Evolutionary conservation across 2,888 invertebrate species (phyloP).

Genomic region (Ametastegia equiseti): DNA sequence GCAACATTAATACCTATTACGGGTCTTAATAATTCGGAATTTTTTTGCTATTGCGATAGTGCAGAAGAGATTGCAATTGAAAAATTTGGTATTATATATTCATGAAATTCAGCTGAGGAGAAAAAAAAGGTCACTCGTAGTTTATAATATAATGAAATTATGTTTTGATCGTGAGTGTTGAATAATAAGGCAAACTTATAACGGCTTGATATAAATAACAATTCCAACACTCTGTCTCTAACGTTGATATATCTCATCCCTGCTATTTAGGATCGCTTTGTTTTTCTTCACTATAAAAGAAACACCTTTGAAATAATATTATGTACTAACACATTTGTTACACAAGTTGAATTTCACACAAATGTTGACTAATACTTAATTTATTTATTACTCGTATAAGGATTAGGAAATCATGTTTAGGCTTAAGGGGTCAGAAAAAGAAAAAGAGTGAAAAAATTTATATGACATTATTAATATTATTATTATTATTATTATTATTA

Average conservation of each 20-base stretch:
- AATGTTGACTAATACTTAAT: conserved; percentile 46
- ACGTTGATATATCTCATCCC: neutral
- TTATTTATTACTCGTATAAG: conserved; percentile 45
- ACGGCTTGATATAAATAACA: neutral
- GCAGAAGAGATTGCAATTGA: too few relatives aligned
- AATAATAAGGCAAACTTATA: neutral
- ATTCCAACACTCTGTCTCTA: neutral
- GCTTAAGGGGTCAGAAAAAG: neutral
- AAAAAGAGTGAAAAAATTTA: neutral
- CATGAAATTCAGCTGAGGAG: too few relatives aligned
- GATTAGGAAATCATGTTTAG: conserved; percentile 1
- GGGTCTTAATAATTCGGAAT: too few relatives aligned
- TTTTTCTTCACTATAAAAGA: neutral
- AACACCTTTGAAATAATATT: conserved; percentile 25
- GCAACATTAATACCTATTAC: too few relatives aligned
- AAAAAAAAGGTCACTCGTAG: too few relatives aligned
- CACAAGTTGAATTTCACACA: conserved; percentile 45
- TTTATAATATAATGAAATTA: too few relatives aligned
- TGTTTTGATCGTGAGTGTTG: neutral
- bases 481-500: neutral
- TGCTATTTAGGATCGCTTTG: neutral
- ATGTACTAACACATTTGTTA: conserved; percentile 35
- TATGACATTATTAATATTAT: conserved; percentile 17
- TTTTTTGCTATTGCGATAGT: too few relatives aligned
- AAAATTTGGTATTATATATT: too few relatives aligned